Evolutionary conservation across 2,888 invertebrate species (phyloP).

Genomic region (Trypoxylon attenuatum): DNA sequence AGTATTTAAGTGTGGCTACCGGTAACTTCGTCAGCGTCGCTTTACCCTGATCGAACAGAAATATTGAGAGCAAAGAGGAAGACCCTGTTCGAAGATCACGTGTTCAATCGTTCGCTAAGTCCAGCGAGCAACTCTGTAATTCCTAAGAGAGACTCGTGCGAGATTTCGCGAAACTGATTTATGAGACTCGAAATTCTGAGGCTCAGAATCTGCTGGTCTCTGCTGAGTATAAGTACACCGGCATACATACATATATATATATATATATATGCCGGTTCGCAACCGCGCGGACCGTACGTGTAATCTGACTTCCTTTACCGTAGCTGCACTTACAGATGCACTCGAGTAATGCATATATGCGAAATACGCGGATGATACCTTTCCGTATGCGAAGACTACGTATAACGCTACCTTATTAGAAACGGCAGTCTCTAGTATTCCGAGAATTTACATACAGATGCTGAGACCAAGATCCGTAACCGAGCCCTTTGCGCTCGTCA

Average conservation of each 20-base stretch:
- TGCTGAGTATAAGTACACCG: not conserved
- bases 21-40: constrained; percentile 42
- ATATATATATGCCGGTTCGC: not conserved
- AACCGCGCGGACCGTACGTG: not conserved
- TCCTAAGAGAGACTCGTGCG: constrained; percentile 47
- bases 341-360: not conserved
- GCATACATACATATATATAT: not conserved
- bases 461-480: constrained; percentile 14
- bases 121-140: constrained; percentile 49
- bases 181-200: constrained; percentile 42
- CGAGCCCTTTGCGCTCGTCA: not conserved
- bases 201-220: not conserved
- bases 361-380: not conserved
- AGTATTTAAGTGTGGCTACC: constrained; percentile 43
- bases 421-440: constrained; percentile 17
- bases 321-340: not conserved
- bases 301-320: not conserved
- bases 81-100: constrained; percentile 43
- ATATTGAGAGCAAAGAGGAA: constrained; percentile 33
- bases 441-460: constrained; percentile 15
- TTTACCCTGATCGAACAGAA: constrained; percentile 35
- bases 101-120: constrained; percentile 46
- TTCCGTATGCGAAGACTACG: not conserved
- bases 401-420: constrained; percentile 21
- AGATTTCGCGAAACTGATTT: constrained; percentile 50